phyloP scores from a whole-genome alignment of 1,140 invertebrate genomes.

The Drosophila teissieri region DNA sequence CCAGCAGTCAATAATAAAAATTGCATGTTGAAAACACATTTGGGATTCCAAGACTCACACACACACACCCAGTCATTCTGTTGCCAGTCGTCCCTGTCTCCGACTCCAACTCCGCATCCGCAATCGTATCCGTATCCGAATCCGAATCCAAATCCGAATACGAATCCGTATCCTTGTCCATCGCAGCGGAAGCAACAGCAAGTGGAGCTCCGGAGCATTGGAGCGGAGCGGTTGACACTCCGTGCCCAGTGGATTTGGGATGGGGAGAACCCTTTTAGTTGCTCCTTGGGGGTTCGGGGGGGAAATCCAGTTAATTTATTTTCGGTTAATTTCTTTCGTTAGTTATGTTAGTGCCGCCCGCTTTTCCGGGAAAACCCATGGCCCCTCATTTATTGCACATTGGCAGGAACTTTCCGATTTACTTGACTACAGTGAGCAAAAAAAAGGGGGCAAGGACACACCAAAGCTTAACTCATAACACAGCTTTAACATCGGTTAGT shows the following conservation, averaged over 20 bases:
- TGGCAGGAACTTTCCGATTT: slow-evolving; percentile 66
- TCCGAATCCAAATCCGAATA: too few relatives aligned
- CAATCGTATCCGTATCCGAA: neutral
- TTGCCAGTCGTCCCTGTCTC: slow-evolving; percentile 14
- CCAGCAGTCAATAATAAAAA: slow-evolving; percentile 78
- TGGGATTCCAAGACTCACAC: slow-evolving; percentile 73
- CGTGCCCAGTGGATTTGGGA: slow-evolving; percentile 11
- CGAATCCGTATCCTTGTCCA: neutral
- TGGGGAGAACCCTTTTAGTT: slow-evolving; percentile 30
- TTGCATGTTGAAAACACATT: slow-evolving; percentile 80
- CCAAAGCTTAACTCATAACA: slow-evolving; percentile 10
- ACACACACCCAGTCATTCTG: slow-evolving; percentile 55
- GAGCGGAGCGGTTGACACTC: slow-evolving; percentile 34
- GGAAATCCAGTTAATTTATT: slow-evolving; percentile 75
- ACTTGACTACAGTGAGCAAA: slow-evolving; percentile 18
- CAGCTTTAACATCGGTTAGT: neutral
- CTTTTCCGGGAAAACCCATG: slow-evolving; percentile 43
- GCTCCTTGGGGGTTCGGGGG: neutral
- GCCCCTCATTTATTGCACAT: slow-evolving; percentile 67
- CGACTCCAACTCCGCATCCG: neutral
- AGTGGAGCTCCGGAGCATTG: neutral
- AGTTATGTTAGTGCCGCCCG: slow-evolving; percentile 66
- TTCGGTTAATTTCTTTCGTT: slow-evolving; percentile 80
- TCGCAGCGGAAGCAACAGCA: slow-evolving; percentile 37
- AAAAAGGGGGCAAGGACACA: slow-evolving; percentile 3